These are phyloP conservation scores for Temnothorax nylanderi DNA, from an alignment of 1,140 invertebrate species.

Conservation along the genomic window DNA sequence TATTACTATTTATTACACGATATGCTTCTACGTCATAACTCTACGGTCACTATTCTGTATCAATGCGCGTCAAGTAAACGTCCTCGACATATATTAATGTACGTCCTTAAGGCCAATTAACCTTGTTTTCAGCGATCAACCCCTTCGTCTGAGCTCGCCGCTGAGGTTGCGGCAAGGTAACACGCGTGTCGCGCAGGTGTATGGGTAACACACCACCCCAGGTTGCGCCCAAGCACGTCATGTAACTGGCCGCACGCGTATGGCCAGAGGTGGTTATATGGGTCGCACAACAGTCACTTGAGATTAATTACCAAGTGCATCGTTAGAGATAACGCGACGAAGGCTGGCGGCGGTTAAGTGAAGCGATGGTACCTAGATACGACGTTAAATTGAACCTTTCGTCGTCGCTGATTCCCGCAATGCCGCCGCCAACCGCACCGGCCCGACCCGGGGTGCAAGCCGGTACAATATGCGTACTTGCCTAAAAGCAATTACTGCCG, in stretches of 20 bases:
- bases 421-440: conserved; percentile 45
- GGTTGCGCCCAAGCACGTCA: conserved; percentile 39
- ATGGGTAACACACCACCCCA: conserved; percentile 25
- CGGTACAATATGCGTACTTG: conserved; percentile 46
- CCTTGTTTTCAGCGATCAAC: conserved; percentile 42
- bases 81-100: not conserved
- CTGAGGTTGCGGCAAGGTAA: conserved; percentile 32
- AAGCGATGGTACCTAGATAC: conserved; percentile 59
- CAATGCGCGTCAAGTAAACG: not conserved
- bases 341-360: conserved; percentile 56
- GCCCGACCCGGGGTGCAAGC: conserved; percentile 16
- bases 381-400: conserved; percentile 77
- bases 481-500: conserved; percentile 72
- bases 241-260: conserved; percentile 45
- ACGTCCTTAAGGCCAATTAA: conserved; percentile 23
- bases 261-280: conserved; percentile 60
- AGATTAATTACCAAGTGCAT: conserved; percentile 76
- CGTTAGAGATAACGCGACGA: conserved; percentile 73
- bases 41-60: not conserved
- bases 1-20: not conserved
- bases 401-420: conserved; percentile 67
- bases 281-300: conserved; percentile 67
- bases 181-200: conserved; percentile 31
- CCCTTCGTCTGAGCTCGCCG: conserved; percentile 32
- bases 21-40: not conserved